These are phyloP conservation scores for Eilema depressum DNA, from an alignment of 2,888 invertebrate species.

Conservation along the genomic window DNA sequence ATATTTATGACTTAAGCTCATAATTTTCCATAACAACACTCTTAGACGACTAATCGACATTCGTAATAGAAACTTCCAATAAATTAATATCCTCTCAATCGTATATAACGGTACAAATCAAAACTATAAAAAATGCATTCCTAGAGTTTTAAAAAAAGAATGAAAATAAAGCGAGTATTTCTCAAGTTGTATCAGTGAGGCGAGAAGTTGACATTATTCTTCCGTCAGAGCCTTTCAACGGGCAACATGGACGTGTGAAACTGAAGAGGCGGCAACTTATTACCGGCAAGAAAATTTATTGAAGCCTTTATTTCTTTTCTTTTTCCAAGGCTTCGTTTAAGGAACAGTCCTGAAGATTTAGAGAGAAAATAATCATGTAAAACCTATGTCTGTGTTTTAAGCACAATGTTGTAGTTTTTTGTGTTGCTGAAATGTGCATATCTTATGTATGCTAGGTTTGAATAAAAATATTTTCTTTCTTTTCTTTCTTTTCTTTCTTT, in stretches of 20 bases:
- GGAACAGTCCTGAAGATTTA: neutral
- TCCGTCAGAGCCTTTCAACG: conserved; percentile 53
- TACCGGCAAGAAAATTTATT: neutral
- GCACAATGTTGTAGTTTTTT: no score
- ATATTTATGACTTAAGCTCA: conserved; percentile 38
- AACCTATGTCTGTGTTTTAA: no score
- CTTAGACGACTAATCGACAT: conserved; percentile 39
- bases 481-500: no score
- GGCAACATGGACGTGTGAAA: conserved; percentile 25
- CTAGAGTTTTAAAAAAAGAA: conserved; percentile 46
- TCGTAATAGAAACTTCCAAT: conserved; percentile 46
- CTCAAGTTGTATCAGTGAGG: conserved; percentile 65
- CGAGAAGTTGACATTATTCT: conserved; percentile 66
- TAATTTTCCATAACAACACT: conserved; percentile 38
- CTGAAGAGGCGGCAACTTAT: conserved; percentile 29
- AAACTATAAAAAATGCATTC: conserved; percentile 50
- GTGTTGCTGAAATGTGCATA: no score
- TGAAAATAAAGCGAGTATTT: conserved; percentile 59
- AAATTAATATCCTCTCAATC: conserved; percentile 46
- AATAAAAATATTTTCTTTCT: no score
- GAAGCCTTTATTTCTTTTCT: neutral
- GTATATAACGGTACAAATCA: conserved; percentile 54
- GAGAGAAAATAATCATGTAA: neutral
- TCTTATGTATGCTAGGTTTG: no score
- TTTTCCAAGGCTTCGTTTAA: no score